phyloP scores from a whole-genome alignment of 2,888 invertebrate species.

The Pasiphila rectangulata region DNA sequence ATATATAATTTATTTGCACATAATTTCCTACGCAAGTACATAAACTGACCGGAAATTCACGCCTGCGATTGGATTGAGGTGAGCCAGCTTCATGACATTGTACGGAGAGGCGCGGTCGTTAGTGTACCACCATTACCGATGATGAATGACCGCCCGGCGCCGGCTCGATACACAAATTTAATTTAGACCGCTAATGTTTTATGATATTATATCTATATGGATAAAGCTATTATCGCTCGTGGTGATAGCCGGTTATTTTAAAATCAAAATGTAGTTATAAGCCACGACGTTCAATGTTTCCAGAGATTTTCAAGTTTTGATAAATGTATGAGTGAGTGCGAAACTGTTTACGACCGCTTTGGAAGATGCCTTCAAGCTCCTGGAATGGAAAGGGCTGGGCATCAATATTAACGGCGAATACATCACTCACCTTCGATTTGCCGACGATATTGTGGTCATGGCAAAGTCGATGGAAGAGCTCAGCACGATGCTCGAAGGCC shows the following conservation, averaged over 20 bases:
- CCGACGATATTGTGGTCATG: too few species aligned
- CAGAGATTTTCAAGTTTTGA: too few species aligned
- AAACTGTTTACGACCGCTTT: too few species aligned
- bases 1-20: too few species aligned
- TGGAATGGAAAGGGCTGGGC: too few species aligned
- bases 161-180: constrained; percentile 71
- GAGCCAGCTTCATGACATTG: constrained; percentile 23
- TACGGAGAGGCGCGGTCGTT: constrained; percentile 60
- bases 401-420: too few species aligned
- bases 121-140: constrained; percentile 69
- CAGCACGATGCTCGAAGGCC: too few species aligned
- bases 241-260: constrained; percentile 19
- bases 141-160: constrained; percentile 71
- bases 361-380: too few species aligned
- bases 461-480: too few species aligned
- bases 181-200: constrained; percentile 71
- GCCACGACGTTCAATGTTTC: too few species aligned
- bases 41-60: neutral
- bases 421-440: too few species aligned
- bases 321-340: too few species aligned
- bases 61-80: constrained; percentile 20
- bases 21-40: neutral
- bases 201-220: constrained; percentile 42
- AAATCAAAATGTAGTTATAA: neutral
- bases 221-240: constrained; percentile 48